Evolutionary conservation across 2,888 invertebrate species (phyloP).

Genomic region (Ellobium chinense): DNA sequence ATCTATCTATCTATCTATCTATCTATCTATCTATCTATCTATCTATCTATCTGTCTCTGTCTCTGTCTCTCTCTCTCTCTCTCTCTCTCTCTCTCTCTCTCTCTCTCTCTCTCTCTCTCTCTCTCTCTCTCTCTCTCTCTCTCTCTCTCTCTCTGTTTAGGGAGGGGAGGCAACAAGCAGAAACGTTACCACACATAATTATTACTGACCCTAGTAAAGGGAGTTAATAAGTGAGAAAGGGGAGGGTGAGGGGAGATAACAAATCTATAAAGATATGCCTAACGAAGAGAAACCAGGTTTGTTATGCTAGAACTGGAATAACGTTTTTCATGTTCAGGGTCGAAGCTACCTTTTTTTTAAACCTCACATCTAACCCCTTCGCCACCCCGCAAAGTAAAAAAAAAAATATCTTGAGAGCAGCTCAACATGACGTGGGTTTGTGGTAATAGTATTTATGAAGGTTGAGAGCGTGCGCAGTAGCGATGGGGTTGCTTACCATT

Average conservation of each 20-base stretch:
- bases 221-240: background rate
- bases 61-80: background rate
- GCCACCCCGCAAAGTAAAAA: no score
- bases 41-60: background rate
- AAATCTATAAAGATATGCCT: no score
- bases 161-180: background rate
- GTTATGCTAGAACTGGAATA: no score
- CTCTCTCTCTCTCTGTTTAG: background rate
- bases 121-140: background rate
- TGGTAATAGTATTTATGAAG: no score
- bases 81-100: background rate
- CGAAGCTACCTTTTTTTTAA: no score
- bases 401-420: no score
- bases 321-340: background rate
- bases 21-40: conserved; percentile 2
- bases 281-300: no score
- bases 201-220: no score
- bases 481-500: no score
- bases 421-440: no score
- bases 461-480: no score
- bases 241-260: background rate
- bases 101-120: background rate
- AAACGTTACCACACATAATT: background rate
- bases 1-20: background rate
- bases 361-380: no score